Evolutionary conservation across 2,113 vertebrate species (phyloP), one percentile per base, ranked within the genome.

Genomic region (Mesitornis unicolor): DNA sequence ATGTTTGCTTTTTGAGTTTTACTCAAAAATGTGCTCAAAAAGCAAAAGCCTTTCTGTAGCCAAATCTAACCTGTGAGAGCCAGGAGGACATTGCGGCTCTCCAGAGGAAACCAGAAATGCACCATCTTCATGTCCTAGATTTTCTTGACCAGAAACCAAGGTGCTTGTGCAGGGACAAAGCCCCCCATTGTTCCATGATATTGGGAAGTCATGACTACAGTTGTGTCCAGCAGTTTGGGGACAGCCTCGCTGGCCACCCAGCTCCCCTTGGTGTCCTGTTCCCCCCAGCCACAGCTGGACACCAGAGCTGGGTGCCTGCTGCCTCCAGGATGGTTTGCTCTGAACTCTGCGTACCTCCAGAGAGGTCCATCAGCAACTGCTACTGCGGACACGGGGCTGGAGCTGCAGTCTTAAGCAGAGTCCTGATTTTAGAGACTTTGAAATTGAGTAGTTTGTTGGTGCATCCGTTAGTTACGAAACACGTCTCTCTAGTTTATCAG

Each of bases 331-430:
- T 18, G 13, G 28, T 77, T 88, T 51, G 14, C 19, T 73, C 19
- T 21, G n/a, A n/a, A 26, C 33, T 42, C 5, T 10, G 7, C 7
- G 3, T 43, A 33, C 12, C 6, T 75, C 38, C 5, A 1, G 33
- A 74, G 10, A 25, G 25, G 10, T 50, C 51, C 1, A 0, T 75
- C 35, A 45, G 61, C 59, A 45, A 2, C 35, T 26, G 1, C 64
- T 26, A 3, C 56, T 50, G 33, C 0, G 0, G 33, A 2, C 0
- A 4, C 7, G 6, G 36, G 31, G 38, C 64, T 61, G 56, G 65
- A 68, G 75, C 77, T 70, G 61, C 64, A 7, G 4, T 53, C 67
- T 26, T 3, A 38, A 63, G 70, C 61, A 7, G 28, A 16, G 48
- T 35, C 51, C 24, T 21, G 40, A 19, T 56, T 59, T 57, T 60